Base-by-base conservation (phyloP, 2,113 vertebrate species). In the Pogona vitticeps region DNA sequence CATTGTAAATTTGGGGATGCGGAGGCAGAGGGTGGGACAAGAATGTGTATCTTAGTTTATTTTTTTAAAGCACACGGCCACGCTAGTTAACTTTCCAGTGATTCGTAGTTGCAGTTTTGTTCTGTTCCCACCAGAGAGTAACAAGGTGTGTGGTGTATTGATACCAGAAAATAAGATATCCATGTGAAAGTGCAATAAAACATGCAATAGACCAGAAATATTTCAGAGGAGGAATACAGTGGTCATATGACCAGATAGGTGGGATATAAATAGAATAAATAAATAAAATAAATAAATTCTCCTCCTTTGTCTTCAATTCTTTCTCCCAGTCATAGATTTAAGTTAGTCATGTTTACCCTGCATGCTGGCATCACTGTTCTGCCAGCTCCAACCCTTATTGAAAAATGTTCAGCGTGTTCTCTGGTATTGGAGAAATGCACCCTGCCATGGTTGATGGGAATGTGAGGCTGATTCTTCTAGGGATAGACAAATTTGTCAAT, bases 371-470 rank as follows among this genome's bases (percentile, higher is more conserved):
- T 31, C 67, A 20, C 42, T 67, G 20, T n/a, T 40, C 6, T 15
- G 12, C 5, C 10, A 78, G n/a, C 26, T 59, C 23, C 7, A 3
- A 18, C 13, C 42, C 2, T 71, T 59, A 46, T 15, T 63, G n/a
- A 26, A 71, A 28, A 77, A 28, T 33, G 18, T 12, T 52, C 73
- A 91, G 83, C n/a, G 40, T 86, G 91, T 80, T 68, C 17, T 86
- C 84, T 89, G n/a, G 84, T 86, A 84, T 76, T 56, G 17, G 0
- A 92, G 80, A 84, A 76, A 65, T 79, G 17, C 87, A 63, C 90
- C 80, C 84, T 87, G 33, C 59, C 80, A 86, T 80, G 84, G 91
- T 83, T 95, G 78, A 93, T 78, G 58, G 75, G 84, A 87, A 72
- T 46, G 65, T 94, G 72, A n/a, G 76, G 93, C 72, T 95, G 23